phyloP scores from a whole-genome alignment of 2,888 invertebrate species.

The Thymelicus sylvestris region DNA sequence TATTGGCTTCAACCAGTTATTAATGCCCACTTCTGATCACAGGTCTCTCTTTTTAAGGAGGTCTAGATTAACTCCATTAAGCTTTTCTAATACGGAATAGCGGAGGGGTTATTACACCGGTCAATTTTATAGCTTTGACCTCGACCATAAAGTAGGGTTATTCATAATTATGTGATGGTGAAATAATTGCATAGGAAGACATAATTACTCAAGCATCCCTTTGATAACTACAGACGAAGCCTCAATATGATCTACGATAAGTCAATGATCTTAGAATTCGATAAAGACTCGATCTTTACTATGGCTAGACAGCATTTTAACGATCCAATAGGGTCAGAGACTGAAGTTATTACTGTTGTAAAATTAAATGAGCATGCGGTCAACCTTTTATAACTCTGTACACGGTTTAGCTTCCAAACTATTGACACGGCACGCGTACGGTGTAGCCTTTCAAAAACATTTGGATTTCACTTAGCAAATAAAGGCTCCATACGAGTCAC shows the following conservation, averaged over 20 bases:
- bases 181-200: too few relatives aligned
- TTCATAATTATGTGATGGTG: too few relatives aligned
- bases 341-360: neutral
- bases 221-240: neutral
- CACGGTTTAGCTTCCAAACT: constrained; percentile 2
- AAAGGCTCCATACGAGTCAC: constrained; percentile 48
- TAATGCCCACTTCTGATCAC: too few relatives aligned
- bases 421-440: constrained; percentile 1
- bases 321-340: neutral
- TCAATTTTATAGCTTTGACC: too few relatives aligned
- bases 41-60: too few relatives aligned
- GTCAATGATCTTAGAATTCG: neutral
- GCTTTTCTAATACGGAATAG: too few relatives aligned
- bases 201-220: too few relatives aligned
- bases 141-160: too few relatives aligned
- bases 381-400: neutral
- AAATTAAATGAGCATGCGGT: neutral
- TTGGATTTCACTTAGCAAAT: constrained; percentile 44
- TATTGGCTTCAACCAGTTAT: too few relatives aligned
- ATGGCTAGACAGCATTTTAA: constrained; percentile 5
- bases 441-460: constrained; percentile 26
- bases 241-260: neutral
- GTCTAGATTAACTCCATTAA: too few relatives aligned
- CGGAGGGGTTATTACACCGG: too few relatives aligned
- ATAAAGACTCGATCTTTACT: neutral